Evolutionary conservation across 1,140 invertebrate genomes (phyloP).

Genomic region (Hycleus cichorii): DNA sequence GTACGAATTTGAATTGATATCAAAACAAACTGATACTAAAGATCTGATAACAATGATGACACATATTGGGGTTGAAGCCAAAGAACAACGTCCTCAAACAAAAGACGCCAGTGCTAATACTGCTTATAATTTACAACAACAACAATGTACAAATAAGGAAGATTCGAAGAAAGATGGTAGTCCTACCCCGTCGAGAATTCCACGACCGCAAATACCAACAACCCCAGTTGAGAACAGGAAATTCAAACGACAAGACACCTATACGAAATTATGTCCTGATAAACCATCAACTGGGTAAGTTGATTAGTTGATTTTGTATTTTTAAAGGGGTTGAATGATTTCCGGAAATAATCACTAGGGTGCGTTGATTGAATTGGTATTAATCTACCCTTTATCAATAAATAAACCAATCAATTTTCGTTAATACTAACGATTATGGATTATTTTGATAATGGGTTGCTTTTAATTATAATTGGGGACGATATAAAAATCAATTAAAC

Average conservation of each 20-base stretch:
- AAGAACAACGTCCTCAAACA: conserved; percentile 14
- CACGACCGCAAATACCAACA: conserved; percentile 40
- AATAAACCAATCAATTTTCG: too few species aligned
- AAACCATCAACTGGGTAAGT: neutral
- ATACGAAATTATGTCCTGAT: conserved; percentile 34
- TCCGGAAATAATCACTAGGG: conserved; percentile 19
- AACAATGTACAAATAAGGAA: conserved; percentile 17
- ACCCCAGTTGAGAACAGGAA: conserved; percentile 42
- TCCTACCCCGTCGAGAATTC: conserved; percentile 39
- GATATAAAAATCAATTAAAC: too few species aligned
- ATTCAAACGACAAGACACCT: conserved; percentile 46
- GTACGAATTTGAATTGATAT: conserved; percentile 22
- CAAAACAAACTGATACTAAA: conserved; percentile 33
- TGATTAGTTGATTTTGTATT: conserved; percentile 10
- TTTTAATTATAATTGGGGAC: too few species aligned
- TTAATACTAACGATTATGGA: too few species aligned
- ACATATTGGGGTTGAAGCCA: conserved; percentile 25
- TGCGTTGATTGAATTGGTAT: neutral
- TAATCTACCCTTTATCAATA: too few species aligned
- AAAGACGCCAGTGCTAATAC: conserved; percentile 25
- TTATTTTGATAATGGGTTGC: too few species aligned
- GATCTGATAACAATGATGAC: conserved; percentile 23
- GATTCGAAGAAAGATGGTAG: conserved; percentile 35
- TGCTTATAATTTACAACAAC: neutral
- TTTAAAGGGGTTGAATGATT: conserved; percentile 5